A percentile compares a stretch with the other conserved stretches of the same genome.
Conservation (phyloP, 2,113 vertebrate species). For the Lepisosteus oculatus region DNA sequence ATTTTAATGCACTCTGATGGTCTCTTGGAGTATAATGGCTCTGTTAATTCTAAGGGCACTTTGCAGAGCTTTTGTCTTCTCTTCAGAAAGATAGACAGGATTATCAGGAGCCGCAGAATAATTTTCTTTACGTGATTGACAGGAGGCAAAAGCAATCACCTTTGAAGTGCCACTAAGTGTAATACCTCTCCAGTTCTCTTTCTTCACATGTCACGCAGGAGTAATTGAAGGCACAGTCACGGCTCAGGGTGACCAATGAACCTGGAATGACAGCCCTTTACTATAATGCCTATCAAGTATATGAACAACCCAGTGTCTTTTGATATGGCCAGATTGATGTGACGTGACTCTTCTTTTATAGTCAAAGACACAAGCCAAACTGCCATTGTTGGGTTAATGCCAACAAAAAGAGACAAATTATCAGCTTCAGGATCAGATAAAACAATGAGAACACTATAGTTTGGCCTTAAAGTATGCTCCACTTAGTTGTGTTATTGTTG, state of each 20-base stretch:
- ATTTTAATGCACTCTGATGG: conserved; percentile 25
- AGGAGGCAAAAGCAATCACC: conserved; percentile 67
- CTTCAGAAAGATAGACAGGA: conserved; percentile 62
- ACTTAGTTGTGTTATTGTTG: background rate
- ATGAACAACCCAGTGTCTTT: conserved; percentile 41
- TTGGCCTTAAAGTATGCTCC: background rate
- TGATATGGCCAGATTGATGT: conserved; percentile 24
- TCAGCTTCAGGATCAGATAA: background rate
- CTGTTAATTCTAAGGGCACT: conserved; percentile 49
- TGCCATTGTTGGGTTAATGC: background rate
- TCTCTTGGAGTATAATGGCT: conserved; percentile 38
- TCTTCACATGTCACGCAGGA: conserved; percentile 57
- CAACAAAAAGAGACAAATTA: background rate
- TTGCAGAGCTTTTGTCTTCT: conserved; percentile 49
- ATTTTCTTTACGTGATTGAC: conserved; percentile 71
- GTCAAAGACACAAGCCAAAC: conserved; percentile 8
- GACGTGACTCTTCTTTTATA: conserved; percentile 22
- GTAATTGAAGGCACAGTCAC: conserved; percentile 62
- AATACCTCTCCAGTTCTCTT: conserved; percentile 60
- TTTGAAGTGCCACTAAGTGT: conserved; percentile 65
- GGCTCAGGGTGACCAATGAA: conserved; percentile 60
- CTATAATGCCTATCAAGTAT: conserved; percentile 41
- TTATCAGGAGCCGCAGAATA: conserved; percentile 58
- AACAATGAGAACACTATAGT: background rate
- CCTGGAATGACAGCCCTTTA: conserved; percentile 49